phyloP scores from a whole-genome alignment of 2,888 invertebrate species.

The Pteria penguin region DNA sequence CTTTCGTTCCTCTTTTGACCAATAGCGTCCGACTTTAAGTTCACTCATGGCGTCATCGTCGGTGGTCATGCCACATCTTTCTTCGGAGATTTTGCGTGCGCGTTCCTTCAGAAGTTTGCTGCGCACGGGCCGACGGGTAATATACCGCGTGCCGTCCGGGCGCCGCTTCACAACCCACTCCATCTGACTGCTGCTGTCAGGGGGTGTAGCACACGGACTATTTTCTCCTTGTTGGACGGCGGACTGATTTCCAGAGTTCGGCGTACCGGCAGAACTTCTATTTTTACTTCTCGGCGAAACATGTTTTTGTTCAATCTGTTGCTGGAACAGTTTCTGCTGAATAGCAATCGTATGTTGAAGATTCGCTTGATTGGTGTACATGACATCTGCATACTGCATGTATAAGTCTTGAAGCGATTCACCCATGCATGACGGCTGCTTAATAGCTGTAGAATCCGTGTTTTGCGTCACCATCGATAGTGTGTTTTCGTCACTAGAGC shows the following conservation, averaged over 20 bases:
- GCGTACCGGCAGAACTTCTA: conserved; percentile 27
- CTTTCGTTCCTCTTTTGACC: conserved; percentile 88
- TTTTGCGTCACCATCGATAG: conserved; percentile 40
- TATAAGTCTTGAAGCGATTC: conserved; percentile 77
- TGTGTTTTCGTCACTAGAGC: conserved; percentile 69
- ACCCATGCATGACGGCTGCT: conserved; percentile 51
- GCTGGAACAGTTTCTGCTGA: conserved; percentile 84
- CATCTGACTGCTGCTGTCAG: conserved; percentile 75
- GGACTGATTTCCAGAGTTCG: conserved; percentile 8
- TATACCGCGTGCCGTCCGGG: conserved; percentile 88
- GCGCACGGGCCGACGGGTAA: conserved; percentile 86
- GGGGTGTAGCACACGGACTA: conserved; percentile 49
- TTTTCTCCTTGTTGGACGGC: conserved; percentile 1
- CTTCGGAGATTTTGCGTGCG: conserved; percentile 85
- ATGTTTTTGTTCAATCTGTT: conserved; percentile 73
- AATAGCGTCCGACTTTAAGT: conserved; percentile 87
- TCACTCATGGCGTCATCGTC: conserved; percentile 90
- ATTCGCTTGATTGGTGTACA: conserved; percentile 87
- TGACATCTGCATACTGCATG: conserved; percentile 83
- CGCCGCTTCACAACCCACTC: conserved; percentile 89
- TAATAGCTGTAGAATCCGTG: conserved; percentile 36
- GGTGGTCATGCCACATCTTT: conserved; percentile 86
- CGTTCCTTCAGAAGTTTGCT: conserved; percentile 86
- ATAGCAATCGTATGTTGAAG: conserved; percentile 86
- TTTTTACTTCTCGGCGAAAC: conserved; percentile 23